Base-by-base conservation (phyloP, 2,113 vertebrate species). In the Oreocharis arfaki region DNA sequence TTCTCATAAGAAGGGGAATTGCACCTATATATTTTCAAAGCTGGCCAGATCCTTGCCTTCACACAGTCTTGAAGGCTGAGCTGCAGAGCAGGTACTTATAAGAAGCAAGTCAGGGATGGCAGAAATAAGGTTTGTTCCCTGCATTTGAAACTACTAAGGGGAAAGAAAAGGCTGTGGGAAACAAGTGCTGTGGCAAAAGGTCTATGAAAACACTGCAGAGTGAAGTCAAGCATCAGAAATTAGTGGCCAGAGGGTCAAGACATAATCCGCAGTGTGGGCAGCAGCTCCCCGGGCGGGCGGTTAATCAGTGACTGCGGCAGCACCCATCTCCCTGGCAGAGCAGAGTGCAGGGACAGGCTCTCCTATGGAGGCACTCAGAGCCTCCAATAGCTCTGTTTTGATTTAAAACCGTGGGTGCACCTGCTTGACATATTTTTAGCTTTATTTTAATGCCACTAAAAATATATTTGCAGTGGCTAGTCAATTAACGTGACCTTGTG, bases 211-310 rank as follows among this genome's bases (percentile, higher is more conserved):
- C 44, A 50, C 20, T 4, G 8, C 33, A 52, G 35, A 80, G 82
- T 95, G 90, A 94, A 95, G 74, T 78, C 82, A 91, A 83, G 87
- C 83, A 52, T 94, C 85, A 91, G 85, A 92, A 93, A 84, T 65
- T 56, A 90, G 63, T 41, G 50, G 71, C 71, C 27, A 28, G 90
- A 61, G 68, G 75, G 87, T 46, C 20, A 7, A 47, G 59, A 27
- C 4, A 0, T 46, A 87, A 93, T 32, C 44, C 0, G 0, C 56
- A 42, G 64, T 6, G 2, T 70, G 50, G 28, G 88, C 87, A 91
- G 81, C 74, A 84, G 37, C 64, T 87, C 59, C 32, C n/a, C 0
- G 0, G 92, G 85, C 2, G 3, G 47, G 78, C 0, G 1, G 78
- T 95, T 96, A 93, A 95, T 90, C 47, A 93, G 88, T 95, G 85